Conservation (phyloP, 2,888 invertebrate species). For the Apodemia mormo region DNA sequence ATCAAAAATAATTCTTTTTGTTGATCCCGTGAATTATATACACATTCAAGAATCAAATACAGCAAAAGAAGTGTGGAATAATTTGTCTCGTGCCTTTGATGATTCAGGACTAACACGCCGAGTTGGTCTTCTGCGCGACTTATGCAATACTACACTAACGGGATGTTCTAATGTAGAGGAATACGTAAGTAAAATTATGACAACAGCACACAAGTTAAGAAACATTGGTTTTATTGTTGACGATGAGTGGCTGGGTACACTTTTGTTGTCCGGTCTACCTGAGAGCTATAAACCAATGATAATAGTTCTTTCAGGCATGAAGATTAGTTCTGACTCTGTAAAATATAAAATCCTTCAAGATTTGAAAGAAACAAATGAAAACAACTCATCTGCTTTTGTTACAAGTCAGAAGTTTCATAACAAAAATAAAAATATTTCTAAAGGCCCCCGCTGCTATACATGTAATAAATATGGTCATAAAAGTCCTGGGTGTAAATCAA, state of each 20-base stretch:
- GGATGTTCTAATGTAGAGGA: too few relatives aligned
- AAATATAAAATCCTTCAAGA: neutral
- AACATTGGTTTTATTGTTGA: neutral
- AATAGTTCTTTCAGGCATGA: neutral
- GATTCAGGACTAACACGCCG: too few relatives aligned
- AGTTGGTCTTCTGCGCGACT: too few relatives aligned
- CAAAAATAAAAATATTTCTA: neutral
- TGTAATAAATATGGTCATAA: neutral
- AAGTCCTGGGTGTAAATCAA: neutral
- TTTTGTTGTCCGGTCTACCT: neutral
- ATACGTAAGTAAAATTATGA: too few relatives aligned
- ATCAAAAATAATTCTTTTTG: too few relatives aligned
- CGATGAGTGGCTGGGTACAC: conserved; percentile 9
- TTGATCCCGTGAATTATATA: too few relatives aligned
- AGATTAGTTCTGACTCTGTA: neutral
- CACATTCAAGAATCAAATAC: too few relatives aligned
- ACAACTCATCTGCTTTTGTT: neutral
- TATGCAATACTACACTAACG: too few relatives aligned
- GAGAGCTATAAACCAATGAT: neutral
- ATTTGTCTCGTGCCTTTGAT: too few relatives aligned
- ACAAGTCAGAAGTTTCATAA: neutral
- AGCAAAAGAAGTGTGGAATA: too few relatives aligned
- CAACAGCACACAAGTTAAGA: neutral
- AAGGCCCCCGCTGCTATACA: neutral
- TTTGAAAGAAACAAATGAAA: neutral